A percentile compares a stretch with the other conserved stretches of the same genome.
phyloP scores from a whole-genome alignment of 1,140 invertebrate species.

The Akabosia matsudoensis region DNA sequence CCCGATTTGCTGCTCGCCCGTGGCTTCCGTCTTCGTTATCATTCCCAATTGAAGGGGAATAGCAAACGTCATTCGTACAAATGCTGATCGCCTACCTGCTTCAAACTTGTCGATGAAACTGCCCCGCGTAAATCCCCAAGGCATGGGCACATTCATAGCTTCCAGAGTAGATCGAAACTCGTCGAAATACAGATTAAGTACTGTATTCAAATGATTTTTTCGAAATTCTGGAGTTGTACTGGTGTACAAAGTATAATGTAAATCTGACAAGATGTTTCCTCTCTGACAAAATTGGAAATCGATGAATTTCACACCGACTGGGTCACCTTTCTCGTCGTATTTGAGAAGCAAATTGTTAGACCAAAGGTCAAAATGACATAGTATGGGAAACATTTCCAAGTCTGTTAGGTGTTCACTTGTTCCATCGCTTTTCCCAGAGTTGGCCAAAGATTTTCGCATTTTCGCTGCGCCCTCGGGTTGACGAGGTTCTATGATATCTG shows the following conservation, averaged over 20 bases:
- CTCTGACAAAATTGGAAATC: slow-evolving; percentile 39
- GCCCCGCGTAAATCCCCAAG: slow-evolving; percentile 25
- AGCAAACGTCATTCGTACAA: slow-evolving; percentile 36
- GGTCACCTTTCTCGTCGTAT: slow-evolving; percentile 51
- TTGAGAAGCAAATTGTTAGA: slow-evolving; percentile 54
- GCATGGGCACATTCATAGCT: slow-evolving; percentile 9
- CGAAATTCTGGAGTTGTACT: slow-evolving; percentile 37
- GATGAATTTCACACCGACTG: slow-evolving; percentile 46
- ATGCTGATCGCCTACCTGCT: not conserved
- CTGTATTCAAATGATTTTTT: not conserved
- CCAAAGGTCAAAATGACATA: slow-evolving; percentile 57
- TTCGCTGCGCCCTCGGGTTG: slow-evolving; percentile 5
- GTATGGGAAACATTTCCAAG: slow-evolving; percentile 52
- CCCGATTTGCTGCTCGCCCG: not conserved
- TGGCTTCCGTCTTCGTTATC: not conserved
- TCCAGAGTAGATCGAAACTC: slow-evolving; percentile 15
- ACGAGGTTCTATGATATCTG: not conserved
- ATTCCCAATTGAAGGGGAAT: slow-evolving; percentile 35
- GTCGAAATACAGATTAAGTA: slow-evolving; percentile 31
- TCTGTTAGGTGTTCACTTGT: not conserved
- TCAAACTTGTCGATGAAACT: slow-evolving; percentile 25
- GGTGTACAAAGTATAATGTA: slow-evolving; percentile 34
- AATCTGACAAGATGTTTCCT: slow-evolving; percentile 41
- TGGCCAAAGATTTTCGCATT: not conserved
- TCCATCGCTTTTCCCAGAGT: too few relatives aligned